Conservation (phyloP, 1,140 invertebrate genomes). For the Brachionus rotundiformis region DNA sequence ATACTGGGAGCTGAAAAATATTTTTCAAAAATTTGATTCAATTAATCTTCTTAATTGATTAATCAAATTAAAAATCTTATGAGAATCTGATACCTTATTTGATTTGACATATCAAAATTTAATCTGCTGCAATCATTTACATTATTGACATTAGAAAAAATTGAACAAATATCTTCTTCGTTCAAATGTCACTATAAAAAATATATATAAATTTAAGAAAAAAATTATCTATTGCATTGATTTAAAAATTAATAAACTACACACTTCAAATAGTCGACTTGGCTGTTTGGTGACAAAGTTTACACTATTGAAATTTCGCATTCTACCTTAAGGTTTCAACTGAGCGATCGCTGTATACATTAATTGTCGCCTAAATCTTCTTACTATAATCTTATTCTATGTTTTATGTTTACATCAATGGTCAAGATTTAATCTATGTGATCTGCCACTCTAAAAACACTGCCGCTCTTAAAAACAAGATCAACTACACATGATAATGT, state of each 20-base stretch:
- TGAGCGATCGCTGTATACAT: slow-evolving; percentile 7
- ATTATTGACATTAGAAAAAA: background rate
- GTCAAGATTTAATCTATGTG: slow-evolving; percentile 18
- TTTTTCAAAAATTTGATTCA: background rate
- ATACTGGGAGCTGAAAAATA: background rate
- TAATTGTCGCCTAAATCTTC: slow-evolving; percentile 37
- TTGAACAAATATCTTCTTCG: background rate
- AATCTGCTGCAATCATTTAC: slow-evolving; percentile 4
- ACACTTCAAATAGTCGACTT: slow-evolving; percentile 23
- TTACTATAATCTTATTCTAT: slow-evolving; percentile 33
- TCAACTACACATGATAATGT: slow-evolving; percentile 51
- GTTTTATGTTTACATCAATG: slow-evolving; percentile 36
- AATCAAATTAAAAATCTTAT: slow-evolving; percentile 22
- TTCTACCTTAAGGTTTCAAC: slow-evolving; percentile 4
- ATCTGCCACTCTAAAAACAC: background rate
- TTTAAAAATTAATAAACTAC: background rate
- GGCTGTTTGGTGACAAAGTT: slow-evolving; percentile 10
- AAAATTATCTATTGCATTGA: background rate
- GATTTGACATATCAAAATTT: slow-evolving; percentile 3
- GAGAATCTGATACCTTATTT: slow-evolving; percentile 1
- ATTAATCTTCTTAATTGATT: slow-evolving; percentile 44
- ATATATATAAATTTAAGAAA: background rate
- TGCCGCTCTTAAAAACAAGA: slow-evolving; percentile 18
- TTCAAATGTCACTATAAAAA: slow-evolving; percentile 20
- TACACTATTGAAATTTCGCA: slow-evolving; percentile 15